Evolutionary conservation across 2,797 vertebrate species (phyloP).

Genomic region (Parauchenoglanis punctatus): DNA sequence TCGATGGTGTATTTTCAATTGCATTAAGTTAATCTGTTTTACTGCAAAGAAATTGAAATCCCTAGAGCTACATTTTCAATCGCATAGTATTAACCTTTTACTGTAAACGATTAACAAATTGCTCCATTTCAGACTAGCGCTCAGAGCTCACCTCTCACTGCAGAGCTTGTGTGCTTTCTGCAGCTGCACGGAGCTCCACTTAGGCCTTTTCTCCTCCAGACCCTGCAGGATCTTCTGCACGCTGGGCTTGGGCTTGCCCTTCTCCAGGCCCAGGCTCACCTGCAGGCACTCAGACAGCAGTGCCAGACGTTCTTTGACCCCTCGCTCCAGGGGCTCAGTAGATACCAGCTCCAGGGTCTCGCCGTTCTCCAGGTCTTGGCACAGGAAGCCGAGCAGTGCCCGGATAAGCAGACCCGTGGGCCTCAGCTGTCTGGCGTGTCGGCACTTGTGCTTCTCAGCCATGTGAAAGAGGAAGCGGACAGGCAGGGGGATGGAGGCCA

Average conservation of each 20-base stretch:
- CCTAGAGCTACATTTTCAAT: slow-evolving; percentile 5
- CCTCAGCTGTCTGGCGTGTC: slow-evolving; percentile 83
- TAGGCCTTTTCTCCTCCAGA: slow-evolving; percentile 86
- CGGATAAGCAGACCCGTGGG: slow-evolving; percentile 87
- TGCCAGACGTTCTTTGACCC: slow-evolving; percentile 82
- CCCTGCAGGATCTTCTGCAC: slow-evolving; percentile 85
- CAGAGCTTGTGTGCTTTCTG: slow-evolving; percentile 87
- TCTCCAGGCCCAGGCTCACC: slow-evolving; percentile 81
- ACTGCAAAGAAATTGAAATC: slow-evolving; percentile 10
- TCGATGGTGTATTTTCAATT: slow-evolving; percentile 14
- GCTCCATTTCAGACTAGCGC: neutral
- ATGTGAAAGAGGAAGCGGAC: slow-evolving; percentile 90
- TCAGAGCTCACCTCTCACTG: slow-evolving; percentile 74
- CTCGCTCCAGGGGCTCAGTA: slow-evolving; percentile 79
- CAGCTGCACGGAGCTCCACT: slow-evolving; percentile 87
- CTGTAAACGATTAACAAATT: slow-evolving; percentile 17
- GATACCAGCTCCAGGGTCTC: slow-evolving; percentile 82
- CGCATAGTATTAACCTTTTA: slow-evolving; percentile 26
- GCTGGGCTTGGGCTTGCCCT: slow-evolving; percentile 80
- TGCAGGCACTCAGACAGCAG: slow-evolving; percentile 87
- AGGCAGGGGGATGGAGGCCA: slow-evolving; percentile 88
- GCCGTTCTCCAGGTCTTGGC: slow-evolving; percentile 85
- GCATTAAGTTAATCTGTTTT: slow-evolving; percentile 21
- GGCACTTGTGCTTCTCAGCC: slow-evolving; percentile 88
- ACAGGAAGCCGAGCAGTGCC: slow-evolving; percentile 85